These are phyloP conservation scores for Augochlora pura DNA, from an alignment of 1,140 invertebrate species.

Conservation along the genomic window DNA sequence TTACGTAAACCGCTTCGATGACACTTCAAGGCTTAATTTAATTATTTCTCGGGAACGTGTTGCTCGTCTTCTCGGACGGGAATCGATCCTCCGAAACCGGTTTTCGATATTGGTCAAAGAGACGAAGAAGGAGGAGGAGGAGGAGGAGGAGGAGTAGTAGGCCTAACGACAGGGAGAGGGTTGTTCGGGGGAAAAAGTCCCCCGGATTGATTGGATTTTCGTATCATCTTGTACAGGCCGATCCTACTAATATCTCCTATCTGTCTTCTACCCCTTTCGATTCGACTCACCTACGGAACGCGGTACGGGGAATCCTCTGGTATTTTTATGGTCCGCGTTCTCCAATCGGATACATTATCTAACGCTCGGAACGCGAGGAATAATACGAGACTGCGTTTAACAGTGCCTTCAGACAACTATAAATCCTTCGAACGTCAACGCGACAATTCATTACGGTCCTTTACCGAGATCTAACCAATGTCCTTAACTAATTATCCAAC, in stretches of 20 bases:
- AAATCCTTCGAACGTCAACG: no score
- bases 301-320: no score
- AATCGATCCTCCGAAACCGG: constrained; percentile 42
- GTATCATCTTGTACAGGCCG: background rate
- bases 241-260: background rate
- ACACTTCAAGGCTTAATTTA: constrained; percentile 51
- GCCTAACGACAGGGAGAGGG: constrained; percentile 15
- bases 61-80: constrained; percentile 3
- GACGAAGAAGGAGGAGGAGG: no score
- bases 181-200: constrained; percentile 18
- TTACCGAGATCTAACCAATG: no score
- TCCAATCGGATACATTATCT: no score
- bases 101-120: constrained; percentile 37
- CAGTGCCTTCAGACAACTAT: no score
- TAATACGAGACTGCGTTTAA: no score
- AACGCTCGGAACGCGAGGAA: no score
- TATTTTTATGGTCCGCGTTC: no score
- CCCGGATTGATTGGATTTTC: background rate
- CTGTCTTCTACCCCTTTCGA: background rate
- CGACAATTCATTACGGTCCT: no score
- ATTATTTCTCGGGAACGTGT: constrained; percentile 18
- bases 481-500: no score
- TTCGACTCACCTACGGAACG: background rate
- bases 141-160: no score
- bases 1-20: constrained; percentile 37